Evolutionary conservation across 2,797 vertebrate species (phyloP).

Genomic region (Limnodromus scolopaceus): DNA sequence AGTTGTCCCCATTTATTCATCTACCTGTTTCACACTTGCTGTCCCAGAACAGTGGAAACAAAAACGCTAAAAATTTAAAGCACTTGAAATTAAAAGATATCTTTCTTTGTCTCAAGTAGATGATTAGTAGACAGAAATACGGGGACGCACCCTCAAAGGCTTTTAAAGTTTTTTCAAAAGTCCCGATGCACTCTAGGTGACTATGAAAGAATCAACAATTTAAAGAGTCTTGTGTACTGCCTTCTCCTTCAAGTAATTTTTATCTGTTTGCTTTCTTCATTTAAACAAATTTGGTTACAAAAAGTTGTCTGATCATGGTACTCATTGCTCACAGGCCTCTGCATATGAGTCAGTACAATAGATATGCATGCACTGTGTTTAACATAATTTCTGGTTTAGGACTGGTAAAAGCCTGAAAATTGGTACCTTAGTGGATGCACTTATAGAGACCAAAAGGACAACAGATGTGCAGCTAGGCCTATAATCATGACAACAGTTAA

Average conservation of each 20-base stretch:
- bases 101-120: neutral
- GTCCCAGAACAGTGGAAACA: neutral
- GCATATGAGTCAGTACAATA: neutral
- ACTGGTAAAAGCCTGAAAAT: neutral
- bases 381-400: neutral
- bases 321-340: neutral
- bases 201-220: neutral
- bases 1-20: neutral
- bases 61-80: neutral
- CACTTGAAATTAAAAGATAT: neutral
- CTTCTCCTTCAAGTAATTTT: neutral
- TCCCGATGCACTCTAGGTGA: neutral
- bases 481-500: neutral
- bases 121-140: neutral
- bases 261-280: neutral
- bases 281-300: neutral
- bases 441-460: neutral
- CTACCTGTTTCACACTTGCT: neutral
- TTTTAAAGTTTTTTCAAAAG: neutral
- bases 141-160: rapidly evolving
- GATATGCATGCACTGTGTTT: neutral
- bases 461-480: neutral
- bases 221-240: neutral
- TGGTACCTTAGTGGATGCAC: neutral
- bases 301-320: neutral